phyloP scores from a whole-genome alignment of 2,888 invertebrate genomes.

The Leucophora obtusa region DNA sequence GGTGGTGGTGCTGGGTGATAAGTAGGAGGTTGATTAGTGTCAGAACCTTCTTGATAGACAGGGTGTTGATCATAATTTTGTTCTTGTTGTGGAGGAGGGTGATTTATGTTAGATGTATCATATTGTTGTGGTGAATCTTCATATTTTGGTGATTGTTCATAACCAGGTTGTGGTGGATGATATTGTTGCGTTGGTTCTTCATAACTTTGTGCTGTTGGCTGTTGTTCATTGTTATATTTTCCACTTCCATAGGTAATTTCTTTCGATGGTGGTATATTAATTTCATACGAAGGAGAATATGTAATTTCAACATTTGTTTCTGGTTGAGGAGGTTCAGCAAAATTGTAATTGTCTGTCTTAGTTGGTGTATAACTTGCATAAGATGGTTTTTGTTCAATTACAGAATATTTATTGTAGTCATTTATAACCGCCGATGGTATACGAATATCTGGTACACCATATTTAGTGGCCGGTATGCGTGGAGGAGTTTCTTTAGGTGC shows the following conservation, averaged over 20 bases:
- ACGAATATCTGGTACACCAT: constrained; percentile 67
- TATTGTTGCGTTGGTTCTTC: constrained; percentile 36
- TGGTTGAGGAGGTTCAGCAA: constrained; percentile 72
- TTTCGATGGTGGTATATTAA: constrained; percentile 68
- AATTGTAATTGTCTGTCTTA: constrained; percentile 67
- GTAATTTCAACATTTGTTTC: constrained; percentile 70
- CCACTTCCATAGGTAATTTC: constrained; percentile 56
- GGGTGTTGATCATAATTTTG: constrained; percentile 17
- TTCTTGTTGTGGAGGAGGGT: not conserved
- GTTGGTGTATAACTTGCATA: constrained; percentile 68
- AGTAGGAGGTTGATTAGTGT: constrained; percentile 46
- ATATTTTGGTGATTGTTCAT: not conserved
- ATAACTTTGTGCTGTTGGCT: not conserved
- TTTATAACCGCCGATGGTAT: constrained; percentile 42
- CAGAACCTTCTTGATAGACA: constrained; percentile 46
- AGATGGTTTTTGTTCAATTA: constrained; percentile 71
- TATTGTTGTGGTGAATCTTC: constrained; percentile 29
- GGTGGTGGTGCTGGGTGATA: constrained; percentile 57
- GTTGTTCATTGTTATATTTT: constrained; percentile 31
- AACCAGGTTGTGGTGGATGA: constrained; percentile 55
- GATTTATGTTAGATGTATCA: not conserved
- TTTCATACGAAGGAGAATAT: constrained; percentile 74
- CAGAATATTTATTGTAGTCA: constrained; percentile 66
- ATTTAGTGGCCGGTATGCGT: constrained; percentile 64
- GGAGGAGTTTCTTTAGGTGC: constrained; percentile 24